These are phyloP conservation scores for Myocastor coypus DNA, from an alignment of 2,113 vertebrate genomes.

Conservation along the genomic window DNA sequence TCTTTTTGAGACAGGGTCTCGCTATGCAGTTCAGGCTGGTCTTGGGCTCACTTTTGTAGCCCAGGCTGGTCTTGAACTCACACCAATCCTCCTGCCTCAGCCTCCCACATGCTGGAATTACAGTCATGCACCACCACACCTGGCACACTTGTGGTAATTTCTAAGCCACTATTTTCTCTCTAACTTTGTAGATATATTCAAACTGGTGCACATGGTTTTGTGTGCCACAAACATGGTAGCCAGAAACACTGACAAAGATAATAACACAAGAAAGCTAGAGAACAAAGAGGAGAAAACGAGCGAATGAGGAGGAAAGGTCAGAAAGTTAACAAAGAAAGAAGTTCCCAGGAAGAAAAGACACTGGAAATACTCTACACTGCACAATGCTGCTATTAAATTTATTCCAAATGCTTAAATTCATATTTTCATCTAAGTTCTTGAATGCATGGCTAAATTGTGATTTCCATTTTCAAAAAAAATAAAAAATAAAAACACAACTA, in stretches of 20 bases:
- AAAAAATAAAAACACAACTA: no score
- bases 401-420: neutral
- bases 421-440: neutral
- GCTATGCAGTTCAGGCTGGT: no score
- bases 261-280: neutral
- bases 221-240: neutral
- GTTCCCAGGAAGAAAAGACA: neutral
- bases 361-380: neutral
- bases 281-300: neutral
- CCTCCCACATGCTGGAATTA: no score
- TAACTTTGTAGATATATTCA: neutral
- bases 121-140: no score
- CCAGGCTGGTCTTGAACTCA: no score
- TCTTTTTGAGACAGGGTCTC: no score
- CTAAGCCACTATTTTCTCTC: neutral
- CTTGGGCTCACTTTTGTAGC: no score
- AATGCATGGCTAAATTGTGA: neutral
- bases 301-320: neutral
- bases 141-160: neutral
- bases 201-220: rapidly evolving
- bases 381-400: neutral
- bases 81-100: no score
- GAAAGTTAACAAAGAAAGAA: neutral
- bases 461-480: conserved; percentile 33
- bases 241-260: neutral